Conservation (phyloP, 2,888 invertebrate species). For the Pyralis farinalis region DNA sequence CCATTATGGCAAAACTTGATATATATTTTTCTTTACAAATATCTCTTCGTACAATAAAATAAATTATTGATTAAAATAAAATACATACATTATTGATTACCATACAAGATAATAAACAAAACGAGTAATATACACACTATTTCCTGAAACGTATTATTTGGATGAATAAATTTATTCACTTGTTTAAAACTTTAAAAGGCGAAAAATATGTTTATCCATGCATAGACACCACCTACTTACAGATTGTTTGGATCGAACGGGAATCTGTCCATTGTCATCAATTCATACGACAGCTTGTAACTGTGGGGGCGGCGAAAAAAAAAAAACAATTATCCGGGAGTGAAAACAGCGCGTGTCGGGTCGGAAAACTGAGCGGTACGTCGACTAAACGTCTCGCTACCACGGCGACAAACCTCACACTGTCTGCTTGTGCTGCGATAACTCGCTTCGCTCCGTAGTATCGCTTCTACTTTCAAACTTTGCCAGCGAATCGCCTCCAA, state of each 20-base stretch:
- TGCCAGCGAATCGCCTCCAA: not conserved
- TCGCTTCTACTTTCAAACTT: not conserved
- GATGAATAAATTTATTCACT: too few relatives aligned
- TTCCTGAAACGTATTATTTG: too few relatives aligned
- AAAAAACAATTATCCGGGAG: not conserved
- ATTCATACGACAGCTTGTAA: not conserved
- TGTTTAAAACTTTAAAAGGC: too few relatives aligned
- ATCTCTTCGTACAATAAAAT: too few relatives aligned
- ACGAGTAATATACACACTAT: too few relatives aligned
- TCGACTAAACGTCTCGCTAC: constrained; percentile 22
- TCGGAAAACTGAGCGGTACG: not conserved
- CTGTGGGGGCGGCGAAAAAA: not conserved
- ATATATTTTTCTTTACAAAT: too few relatives aligned
- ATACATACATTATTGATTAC: too few relatives aligned
- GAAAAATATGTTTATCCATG: too few relatives aligned
- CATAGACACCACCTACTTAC: not conserved
- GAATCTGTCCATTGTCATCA: constrained; percentile 5
- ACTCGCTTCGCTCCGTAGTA: not conserved
- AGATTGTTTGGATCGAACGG: not conserved
- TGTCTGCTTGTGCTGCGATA: constrained; percentile 6
- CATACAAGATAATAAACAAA: too few relatives aligned
- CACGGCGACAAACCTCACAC: constrained; percentile 23
- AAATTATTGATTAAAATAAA: too few relatives aligned
- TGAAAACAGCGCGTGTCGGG: not conserved
- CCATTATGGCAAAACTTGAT: too few relatives aligned